Evolutionary conservation across 2,888 invertebrate genomes (phyloP), one percentile per base, ranked within the genome.

Genomic region (Tuberolachnus salignus): DNA sequence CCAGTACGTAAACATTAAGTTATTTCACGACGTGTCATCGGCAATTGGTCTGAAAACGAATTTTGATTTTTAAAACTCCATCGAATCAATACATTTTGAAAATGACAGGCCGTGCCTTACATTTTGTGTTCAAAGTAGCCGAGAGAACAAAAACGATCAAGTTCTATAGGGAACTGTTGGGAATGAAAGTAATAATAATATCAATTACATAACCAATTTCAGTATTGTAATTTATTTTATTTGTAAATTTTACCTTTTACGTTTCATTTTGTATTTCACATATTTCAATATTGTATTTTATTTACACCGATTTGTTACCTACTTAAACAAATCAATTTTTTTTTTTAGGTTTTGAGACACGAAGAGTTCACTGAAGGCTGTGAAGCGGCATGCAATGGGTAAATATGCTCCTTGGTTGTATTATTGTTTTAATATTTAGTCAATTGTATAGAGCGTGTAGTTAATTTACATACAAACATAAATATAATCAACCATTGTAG

Each of bases 321-420:
- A 14, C 44, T 64, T 14, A 8, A 34, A 63, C n/a, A 59, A 80
- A 14, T 21, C 51, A 69, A 71, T n/a, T 53, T 72, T 80, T 70
- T 69, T 81, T 81, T 82, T 83, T 82, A 94, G 95, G 92, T 97
- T 73, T 87, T 97, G 81, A 89, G 98, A 80, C 98, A 99, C 87
- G 98, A 98, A 86, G 98, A 99, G 86, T 99, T 99, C 86, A 91
- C 91, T 81, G 94, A 97, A 86, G 98, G 97, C 1, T 99, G 98
- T 87, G 94, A 96, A 85, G 98, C 98, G 23, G 90, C 95, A 69
- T 99, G 98, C 86, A 98, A 98, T 89, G 98, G 98, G 96, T 96
- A 87, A 86, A 86, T 84, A 19, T 81, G 9, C 16, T 19, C 14
- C 42, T n/a, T 16, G 26, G 19, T 34, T 53, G 6, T 6, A 51